Evolutionary conservation across 2,888 invertebrate species (phyloP).

Genomic region (Hydroisotoma schaefferi): DNA sequence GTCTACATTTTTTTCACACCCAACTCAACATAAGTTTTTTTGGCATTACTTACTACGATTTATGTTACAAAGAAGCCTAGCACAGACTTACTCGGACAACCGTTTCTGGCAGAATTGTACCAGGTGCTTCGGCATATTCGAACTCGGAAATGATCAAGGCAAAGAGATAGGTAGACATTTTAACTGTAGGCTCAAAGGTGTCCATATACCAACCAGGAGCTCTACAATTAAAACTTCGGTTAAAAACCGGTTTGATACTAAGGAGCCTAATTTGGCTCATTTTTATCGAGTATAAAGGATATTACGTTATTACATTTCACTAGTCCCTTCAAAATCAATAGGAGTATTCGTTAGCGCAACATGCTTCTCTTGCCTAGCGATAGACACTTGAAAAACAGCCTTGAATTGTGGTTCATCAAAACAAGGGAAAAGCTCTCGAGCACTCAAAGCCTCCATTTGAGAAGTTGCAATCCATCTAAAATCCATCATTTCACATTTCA

Average conservation of each 20-base stretch:
- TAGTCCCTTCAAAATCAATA: too few species aligned
- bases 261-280: not conserved
- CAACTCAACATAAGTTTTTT: too few species aligned
- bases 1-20: slow-evolving; percentile 12
- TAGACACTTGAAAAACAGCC: slow-evolving; percentile 21
- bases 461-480: slow-evolving; percentile 31
- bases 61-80: not conserved
- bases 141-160: slow-evolving; percentile 22
- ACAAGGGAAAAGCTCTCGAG: slow-evolving; percentile 32
- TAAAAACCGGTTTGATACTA: too few species aligned
- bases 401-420: slow-evolving; percentile 29
- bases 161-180: slow-evolving; percentile 27
- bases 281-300: not conserved
- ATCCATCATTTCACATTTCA: too few species aligned
- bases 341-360: slow-evolving; percentile 21
- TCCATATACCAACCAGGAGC: slow-evolving; percentile 26
- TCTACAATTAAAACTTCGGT: not conserved
- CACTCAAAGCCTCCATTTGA: slow-evolving; percentile 28
- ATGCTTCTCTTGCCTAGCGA: slow-evolving; percentile 21
- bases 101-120: slow-evolving; percentile 16
- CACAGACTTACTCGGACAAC: slow-evolving; percentile 16
- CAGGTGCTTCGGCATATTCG: slow-evolving; percentile 18
- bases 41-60: too few species aligned
- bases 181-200: slow-evolving; percentile 19
- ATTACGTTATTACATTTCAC: slow-evolving; percentile 13